Base-by-base conservation (phyloP, 1,140 invertebrate species). In the Ericerus pela region DNA sequence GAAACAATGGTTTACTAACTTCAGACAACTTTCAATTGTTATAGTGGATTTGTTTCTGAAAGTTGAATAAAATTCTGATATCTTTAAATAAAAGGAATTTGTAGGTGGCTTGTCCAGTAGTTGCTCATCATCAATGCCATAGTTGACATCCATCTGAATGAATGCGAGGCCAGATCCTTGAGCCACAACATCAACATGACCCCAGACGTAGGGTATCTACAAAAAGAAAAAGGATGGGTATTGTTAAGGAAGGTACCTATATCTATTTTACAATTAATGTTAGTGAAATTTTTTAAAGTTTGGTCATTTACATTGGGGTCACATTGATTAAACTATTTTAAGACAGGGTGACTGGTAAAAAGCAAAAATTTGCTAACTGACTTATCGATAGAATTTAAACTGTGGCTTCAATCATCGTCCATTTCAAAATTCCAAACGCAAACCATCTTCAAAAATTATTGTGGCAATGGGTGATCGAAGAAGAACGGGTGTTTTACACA, bases 1-100 rank as follows among this genome's bases (percentile, higher is more conserved):
- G 5, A 11, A 8, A n/a, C n/a, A n/a, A n/a, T n/a, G 24, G 18
- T 36, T 16, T 27, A 18, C 60, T 62, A 61, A 74, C 73, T 64
- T 71, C 36, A 72, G 70, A 62, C 74, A 76, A 22, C 66, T 65
- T 51, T 71, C 63, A 26, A 75, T 68, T 1, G 66, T 69, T 26
- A 80, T 70, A 38, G 72, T 70, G 16, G 77, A 78, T 64, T 75
- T 76, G 62, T 81, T 80, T 41, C 76, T 65, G 51, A 67, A 66
- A 4, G 71, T 68, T 20, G 68, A 66, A 61, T 72, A 77, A 12
- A 62, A 63, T 53, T 74, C 68, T 14, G 58, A 58, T 2, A 76
- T 63, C 18, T 61, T 63, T 30, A 73, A 58, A 16, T 77, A 67
- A 61, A 76, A 75, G 2, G 73, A 61, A 4, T 72, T 67, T 56